Percentiles rank a stretch among this genome's conserved stretches.
These are phyloP conservation scores for Hydrozoanthus tunicans DNA, from an alignment of 64 coral and sea anemone genomes.

Conservation along the genomic window DNA sequence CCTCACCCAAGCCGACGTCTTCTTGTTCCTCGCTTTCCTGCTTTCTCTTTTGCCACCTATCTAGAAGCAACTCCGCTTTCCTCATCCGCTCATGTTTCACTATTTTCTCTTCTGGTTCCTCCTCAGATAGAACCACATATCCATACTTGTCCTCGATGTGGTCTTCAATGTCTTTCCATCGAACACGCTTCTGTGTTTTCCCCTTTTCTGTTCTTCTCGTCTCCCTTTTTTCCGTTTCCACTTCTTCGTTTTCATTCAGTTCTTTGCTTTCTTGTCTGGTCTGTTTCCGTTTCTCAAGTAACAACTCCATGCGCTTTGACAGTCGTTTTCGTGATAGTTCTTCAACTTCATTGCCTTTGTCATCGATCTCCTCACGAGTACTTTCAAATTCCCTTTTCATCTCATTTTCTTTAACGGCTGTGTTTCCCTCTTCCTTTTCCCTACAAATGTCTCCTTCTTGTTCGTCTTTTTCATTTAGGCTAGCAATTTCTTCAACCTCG, in stretches of 20 bases:
- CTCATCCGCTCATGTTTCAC: conserved; percentile 19
- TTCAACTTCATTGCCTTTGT: background rate
- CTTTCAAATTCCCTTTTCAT: background rate
- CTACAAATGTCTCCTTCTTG: background rate
- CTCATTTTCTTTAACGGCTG: background rate
- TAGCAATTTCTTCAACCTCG: background rate
- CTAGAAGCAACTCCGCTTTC: conserved; percentile 26
- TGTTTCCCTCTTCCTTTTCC: background rate
- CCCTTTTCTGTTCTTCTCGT: background rate
- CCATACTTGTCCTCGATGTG: conserved; percentile 33
- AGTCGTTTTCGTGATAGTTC: background rate
- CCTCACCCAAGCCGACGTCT: background rate
- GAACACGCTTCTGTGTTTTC: conserved; percentile 30
- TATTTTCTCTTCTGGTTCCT: background rate
- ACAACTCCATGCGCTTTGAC: conserved; percentile 36
- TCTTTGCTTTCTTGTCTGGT: background rate
- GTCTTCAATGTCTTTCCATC: conserved; percentile 48
- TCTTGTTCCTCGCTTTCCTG: background rate
- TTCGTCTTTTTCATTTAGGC: background rate
- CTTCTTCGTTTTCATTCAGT: background rate
- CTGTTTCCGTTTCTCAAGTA: conserved; percentile 35
- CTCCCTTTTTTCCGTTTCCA: background rate
- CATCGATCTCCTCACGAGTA: background rate
- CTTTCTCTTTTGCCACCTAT: conserved; percentile 25
- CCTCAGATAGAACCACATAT: background rate